Base-by-base conservation (phyloP, 2,797 vertebrate species). In the Hypotaenidia okinawae region DNA sequence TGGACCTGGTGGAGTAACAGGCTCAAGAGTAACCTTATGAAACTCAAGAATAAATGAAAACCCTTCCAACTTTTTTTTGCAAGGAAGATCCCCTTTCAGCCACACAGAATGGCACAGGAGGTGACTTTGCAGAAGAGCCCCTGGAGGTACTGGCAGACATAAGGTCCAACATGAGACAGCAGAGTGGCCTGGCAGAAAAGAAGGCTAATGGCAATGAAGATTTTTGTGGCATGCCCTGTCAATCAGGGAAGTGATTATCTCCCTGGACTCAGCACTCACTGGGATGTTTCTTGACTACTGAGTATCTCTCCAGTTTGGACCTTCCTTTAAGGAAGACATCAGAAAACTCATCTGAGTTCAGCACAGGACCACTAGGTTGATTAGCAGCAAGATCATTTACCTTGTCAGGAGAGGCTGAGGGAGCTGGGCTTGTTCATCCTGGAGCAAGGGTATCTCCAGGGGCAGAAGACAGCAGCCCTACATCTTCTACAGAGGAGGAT, bases 141-240 rank as follows among this genome's bases (percentile, higher is more conserved):
- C 33, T 58, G 18, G 33, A 51, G 9, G 17, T 77, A 51, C 57
- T 76, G 54, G 43, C 32, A 82, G 54, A 68, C 30, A 28, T n/a
- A 6, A 25, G 32, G 23, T 2, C 13, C 25, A 63, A 23, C 8
- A 15, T 28, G 21, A 68, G 49, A 51, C 19, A 63, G 23, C 8
- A 45, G 27, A 68, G 35, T 72, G 28, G 19, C 45, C 39, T 74
- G 25, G 17, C 39, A 79, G 30, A 6, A 49, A 68, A 79, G 16
- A 2, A 1, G 2, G 12, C 7, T 47, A 67, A 3, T 1, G 2
- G 2, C 47, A 70, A 25, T 28, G 15, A 33, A 43, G 43, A n/a
- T 4, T 69, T 68, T 32, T 58, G 35, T 33, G 35, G 8, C 39
- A 32, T 23, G 33, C 25, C 23, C 52, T 84, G 32, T 57, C 27